Evolutionary conservation across 2,888 invertebrate genomes (phyloP).

Genomic region (Netelia virgata): DNA sequence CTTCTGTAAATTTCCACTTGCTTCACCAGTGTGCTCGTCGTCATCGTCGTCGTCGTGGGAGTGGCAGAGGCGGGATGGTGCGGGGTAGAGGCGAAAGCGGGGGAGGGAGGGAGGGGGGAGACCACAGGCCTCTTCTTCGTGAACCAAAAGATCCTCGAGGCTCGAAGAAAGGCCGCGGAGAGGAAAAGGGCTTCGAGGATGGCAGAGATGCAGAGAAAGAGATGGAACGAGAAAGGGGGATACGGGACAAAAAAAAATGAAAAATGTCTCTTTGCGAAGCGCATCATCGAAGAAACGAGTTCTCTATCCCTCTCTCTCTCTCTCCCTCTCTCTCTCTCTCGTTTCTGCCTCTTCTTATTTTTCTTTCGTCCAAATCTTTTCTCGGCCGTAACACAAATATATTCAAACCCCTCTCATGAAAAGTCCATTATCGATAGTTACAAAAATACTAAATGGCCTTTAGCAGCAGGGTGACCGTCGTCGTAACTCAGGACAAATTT

Average conservation of each 20-base stretch:
- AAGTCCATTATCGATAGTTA: conserved; percentile 49
- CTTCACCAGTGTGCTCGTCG: background rate
- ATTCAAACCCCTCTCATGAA: background rate
- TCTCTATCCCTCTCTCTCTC: conserved; percentile 10
- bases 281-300: conserved; percentile 56
- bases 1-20: conserved; percentile 51
- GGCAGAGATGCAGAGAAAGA: background rate
- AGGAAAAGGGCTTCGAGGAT: conserved; percentile 3
- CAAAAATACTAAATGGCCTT: conserved; percentile 28
- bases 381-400: conserved; percentile 18
- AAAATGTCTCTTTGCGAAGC: conserved; percentile 37
- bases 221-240: conserved; percentile 8
- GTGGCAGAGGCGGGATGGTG: too few relatives aligned
- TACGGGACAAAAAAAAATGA: conserved; percentile 42
- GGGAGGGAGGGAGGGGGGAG: background rate
- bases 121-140: conserved; percentile 40
- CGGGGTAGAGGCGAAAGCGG: background rate
- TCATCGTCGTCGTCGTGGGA: background rate
- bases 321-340: background rate
- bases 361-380: conserved; percentile 34
- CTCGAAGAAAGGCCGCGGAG: conserved; percentile 3
- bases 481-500: too few relatives aligned
- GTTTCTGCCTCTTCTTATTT: conserved; percentile 14
- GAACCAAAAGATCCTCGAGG: conserved; percentile 30
- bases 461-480: too few relatives aligned